Conservation (phyloP, 2,888 invertebrate genomes). For the Ecliptopera silaceata region DNA sequence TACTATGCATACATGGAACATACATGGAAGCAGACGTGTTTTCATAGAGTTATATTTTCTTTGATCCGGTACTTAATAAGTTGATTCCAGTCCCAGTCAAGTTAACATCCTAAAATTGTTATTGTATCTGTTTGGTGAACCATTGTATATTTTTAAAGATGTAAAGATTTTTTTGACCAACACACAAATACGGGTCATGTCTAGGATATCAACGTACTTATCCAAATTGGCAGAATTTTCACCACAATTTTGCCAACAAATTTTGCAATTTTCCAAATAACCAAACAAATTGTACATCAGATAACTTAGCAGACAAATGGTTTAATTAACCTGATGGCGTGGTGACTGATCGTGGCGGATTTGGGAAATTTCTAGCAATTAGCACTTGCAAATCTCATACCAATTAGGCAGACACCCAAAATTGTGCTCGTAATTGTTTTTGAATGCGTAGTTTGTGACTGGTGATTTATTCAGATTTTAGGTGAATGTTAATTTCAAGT, state of each 20-base stretch:
- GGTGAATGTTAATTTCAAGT: conserved; percentile 34
- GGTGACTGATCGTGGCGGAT: conserved; percentile 76
- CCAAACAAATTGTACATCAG: conserved; percentile 53
- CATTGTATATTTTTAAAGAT: no score
- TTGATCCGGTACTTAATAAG: no score
- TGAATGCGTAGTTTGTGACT: conserved; percentile 71
- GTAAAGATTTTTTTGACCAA: no score
- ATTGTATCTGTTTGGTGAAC: no score
- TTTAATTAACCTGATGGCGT: conserved; percentile 81
- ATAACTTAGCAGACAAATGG: conserved; percentile 77
- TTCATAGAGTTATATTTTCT: no score
- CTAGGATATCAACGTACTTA: conserved; percentile 1
- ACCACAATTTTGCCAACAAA: conserved; percentile 19
- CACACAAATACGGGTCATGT: not conserved
- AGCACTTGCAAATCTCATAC: conserved; percentile 82
- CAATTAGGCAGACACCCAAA: conserved; percentile 82
- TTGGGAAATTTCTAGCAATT: conserved; percentile 78
- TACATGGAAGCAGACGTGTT: no score
- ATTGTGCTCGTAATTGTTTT: conserved; percentile 79
- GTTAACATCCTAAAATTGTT: no score
- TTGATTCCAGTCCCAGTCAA: no score
- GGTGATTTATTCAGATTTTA: conserved; percentile 70
- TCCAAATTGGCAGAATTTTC: conserved; percentile 28
- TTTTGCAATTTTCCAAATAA: conserved; percentile 48
- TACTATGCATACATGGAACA: not conserved